Base-by-base conservation (phyloP, 2,888 invertebrate species). In the Chymomyza amoena region DNA sequence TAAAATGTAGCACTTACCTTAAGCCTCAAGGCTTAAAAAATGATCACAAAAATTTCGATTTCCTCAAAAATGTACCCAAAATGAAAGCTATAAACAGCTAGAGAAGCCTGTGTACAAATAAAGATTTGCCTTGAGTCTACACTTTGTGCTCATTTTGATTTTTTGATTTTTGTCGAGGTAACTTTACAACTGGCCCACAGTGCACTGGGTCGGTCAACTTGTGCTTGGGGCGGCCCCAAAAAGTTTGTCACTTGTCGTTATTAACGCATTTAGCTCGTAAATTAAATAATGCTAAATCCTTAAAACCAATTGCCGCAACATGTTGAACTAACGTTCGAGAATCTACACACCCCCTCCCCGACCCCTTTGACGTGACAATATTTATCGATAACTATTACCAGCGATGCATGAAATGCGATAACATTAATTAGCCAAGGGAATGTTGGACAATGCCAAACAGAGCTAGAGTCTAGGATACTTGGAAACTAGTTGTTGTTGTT, bases 391-490 rank as follows among this genome's bases (percentile, higher is more conserved):
- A 87, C 88, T 81, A 88, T 87, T 88, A 84, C 80, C 87, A 78
- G 83, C 81, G 84, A 89, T 88, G 80, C 84, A 88, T 89, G 84
- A 85, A 86, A 87, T 85, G 83, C 80, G 89, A 89, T 89, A 89
- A 87, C 80, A 85, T 87, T 88, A 89, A 89, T 89, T 89, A 87
- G 87, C 77, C 77, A 50, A 45, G 39, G 39, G 39, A 45, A 45
- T 45, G 39, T 45, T 45, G 39, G 39, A 1, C 39, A 10, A 45
- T 13, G 39, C 4, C 39, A 45, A 45, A 13, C 13, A 45, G 32
- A 32, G 32, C 32, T 32, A 32, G 32, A 25, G 25, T 9, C 39
- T 45, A 10, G 39, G 2, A 25, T 25, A 25, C 39, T 45, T 32
- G 13, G 39, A 4, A 13, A 45, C 39, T 45, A 45, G 39, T 13